Conservation (phyloP, 2,113 vertebrate species). For the Pitta sordida region DNA sequence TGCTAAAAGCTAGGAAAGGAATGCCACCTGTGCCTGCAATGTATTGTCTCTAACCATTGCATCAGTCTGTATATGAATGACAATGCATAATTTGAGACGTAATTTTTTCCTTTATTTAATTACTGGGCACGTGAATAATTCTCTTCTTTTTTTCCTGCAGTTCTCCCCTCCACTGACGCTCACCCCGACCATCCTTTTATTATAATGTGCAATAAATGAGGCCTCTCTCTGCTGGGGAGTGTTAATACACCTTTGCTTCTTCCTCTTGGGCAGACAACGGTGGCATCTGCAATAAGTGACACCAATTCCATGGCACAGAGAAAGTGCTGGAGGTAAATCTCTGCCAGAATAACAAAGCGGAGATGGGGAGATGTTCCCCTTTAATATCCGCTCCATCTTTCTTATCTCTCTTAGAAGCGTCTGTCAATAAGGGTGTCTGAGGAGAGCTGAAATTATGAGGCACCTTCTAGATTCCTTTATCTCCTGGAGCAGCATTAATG, state of each 20-base stretch:
- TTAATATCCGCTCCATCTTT: constrained; percentile 64
- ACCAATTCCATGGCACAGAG: not conserved
- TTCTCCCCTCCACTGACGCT: not conserved
- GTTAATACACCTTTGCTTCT: not conserved
- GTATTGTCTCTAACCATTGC: not conserved
- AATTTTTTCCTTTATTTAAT: not conserved
- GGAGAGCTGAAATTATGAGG: constrained; percentile 27
- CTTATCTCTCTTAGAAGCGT: constrained; percentile 60
- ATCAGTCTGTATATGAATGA: not conserved
- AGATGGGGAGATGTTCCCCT: constrained; percentile 30
- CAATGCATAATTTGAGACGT: not conserved
- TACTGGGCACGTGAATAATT: not conserved
- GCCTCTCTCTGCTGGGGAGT: not conserved
- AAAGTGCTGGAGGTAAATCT: constrained; percentile 15
- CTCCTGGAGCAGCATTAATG: constrained; percentile 7
- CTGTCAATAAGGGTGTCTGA: constrained; percentile 26
- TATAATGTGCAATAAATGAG: not conserved
- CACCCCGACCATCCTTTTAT: not conserved
- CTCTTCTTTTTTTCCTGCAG: not conserved
- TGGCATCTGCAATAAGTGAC: not conserved
- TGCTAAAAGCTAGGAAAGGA: not conserved
- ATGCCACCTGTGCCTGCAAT: not conserved
- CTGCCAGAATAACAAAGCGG: constrained; percentile 9
- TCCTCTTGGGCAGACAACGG: not conserved
- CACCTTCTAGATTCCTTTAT: not conserved